These are phyloP conservation scores for Siderastrea siderea DNA, from an alignment of 92 coral and sea anemone genomes.

Conservation along the genomic window DNA sequence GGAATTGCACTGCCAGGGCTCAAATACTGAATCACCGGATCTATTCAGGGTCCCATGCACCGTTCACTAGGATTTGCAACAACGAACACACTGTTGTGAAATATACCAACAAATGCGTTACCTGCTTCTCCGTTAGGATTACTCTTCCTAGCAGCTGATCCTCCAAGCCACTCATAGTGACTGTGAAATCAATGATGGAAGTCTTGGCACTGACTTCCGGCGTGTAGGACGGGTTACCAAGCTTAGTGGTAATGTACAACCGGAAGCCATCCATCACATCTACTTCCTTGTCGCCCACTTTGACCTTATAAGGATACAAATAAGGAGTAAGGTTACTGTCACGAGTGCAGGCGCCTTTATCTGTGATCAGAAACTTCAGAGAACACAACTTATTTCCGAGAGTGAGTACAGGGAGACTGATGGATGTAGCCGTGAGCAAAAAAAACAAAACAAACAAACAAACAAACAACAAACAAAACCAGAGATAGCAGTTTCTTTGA, in stretches of 20 bases:
- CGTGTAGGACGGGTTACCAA: slow-evolving; percentile 99
- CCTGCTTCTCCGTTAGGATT: slow-evolving; percentile 98
- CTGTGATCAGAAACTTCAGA: too few species aligned
- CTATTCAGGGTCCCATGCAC: too few species aligned
- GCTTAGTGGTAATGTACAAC: slow-evolving; percentile 96
- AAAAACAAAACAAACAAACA: not conserved
- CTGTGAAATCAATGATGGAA: slow-evolving; percentile 98
- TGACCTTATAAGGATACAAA: slow-evolving; percentile 69
- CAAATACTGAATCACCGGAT: too few species aligned
- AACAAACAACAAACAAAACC: not conserved
- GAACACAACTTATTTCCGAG: too few species aligned
- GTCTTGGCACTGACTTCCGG: slow-evolving; percentile 99
- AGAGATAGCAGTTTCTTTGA: too few species aligned
- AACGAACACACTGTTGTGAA: too few species aligned
- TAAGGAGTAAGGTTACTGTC: not conserved
- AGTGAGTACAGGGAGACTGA: too few species aligned
- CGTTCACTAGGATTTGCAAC: too few species aligned
- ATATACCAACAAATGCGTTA: not conserved
- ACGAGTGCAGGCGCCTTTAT: too few species aligned
- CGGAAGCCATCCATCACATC: slow-evolving; percentile 99
- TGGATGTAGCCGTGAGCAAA: too few species aligned
- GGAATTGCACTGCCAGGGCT: too few species aligned
- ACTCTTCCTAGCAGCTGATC: slow-evolving; percentile 99
- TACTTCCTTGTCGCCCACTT: slow-evolving; percentile 99
- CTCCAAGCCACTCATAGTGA: slow-evolving; percentile 99